Evolutionary conservation across 2,113 vertebrate genomes (phyloP).

Genomic region (Tychaedon coryphoeus): DNA sequence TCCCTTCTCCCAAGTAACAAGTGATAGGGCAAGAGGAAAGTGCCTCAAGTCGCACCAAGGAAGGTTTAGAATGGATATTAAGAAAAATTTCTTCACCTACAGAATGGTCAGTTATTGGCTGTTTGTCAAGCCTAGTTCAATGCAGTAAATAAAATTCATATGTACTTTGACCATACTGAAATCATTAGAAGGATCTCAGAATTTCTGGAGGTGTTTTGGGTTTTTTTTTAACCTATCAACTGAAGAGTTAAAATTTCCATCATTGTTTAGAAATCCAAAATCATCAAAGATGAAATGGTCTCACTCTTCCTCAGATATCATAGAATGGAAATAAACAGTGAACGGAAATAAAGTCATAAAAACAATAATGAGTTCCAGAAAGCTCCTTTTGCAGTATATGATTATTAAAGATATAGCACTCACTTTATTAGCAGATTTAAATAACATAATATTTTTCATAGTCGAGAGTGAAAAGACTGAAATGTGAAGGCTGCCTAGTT

Average conservation of each 20-base stretch:
- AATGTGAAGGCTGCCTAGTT: not conserved
- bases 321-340: not conserved
- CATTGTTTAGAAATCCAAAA: not conserved
- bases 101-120: not conserved
- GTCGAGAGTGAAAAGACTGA: not conserved
- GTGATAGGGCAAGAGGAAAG: not conserved
- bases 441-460: not conserved
- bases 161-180: not conserved
- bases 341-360: not conserved
- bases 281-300: not conserved
- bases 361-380: not conserved
- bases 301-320: not conserved
- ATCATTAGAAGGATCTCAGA: not conserved
- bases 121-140: not conserved
- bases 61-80: not conserved
- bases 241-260: not conserved
- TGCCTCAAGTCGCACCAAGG: not conserved
- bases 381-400: not conserved
- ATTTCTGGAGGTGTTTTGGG: rapidly evolving
- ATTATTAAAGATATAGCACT: not conserved
- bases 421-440: not conserved
- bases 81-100: not conserved
- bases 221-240: not conserved
- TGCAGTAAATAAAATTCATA: not conserved
- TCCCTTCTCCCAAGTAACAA: not conserved